Evolutionary conservation across 2,113 vertebrate species (phyloP).

Genomic region (Phylloscopus whistleri): DNA sequence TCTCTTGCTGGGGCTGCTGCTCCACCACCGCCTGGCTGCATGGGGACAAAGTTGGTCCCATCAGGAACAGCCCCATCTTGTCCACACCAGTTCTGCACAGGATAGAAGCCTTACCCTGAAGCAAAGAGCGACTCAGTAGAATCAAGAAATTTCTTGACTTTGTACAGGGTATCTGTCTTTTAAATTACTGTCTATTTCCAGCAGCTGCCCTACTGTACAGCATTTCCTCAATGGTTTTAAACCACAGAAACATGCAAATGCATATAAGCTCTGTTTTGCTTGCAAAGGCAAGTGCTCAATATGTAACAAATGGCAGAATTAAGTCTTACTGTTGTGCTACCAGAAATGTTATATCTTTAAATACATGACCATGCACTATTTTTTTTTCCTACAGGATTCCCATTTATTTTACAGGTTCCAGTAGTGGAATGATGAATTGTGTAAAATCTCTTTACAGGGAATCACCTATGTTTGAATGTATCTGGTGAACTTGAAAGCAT

Average conservation of each 20-base stretch:
- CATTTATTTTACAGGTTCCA: neutral
- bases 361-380: neutral
- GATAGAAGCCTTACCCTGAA: neutral
- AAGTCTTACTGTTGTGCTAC: neutral
- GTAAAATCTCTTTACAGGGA: neutral
- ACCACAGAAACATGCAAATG: neutral
- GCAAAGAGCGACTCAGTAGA: neutral
- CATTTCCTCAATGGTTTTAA: neutral
- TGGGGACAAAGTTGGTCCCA: neutral
- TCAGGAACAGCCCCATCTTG: neutral
- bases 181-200: neutral
- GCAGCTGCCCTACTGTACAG: accelerated
- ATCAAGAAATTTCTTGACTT: neutral
- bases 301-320: neutral
- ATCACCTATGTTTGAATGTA: neutral
- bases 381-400: neutral
- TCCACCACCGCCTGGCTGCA: neutral
- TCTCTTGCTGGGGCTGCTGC: neutral
- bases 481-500: neutral
- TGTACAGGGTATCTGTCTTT: neutral
- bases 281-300: neutral
- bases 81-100: neutral
- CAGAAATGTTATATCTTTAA: neutral
- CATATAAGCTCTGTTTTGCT: neutral
- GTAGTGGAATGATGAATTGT: neutral